Conservation (phyloP, 2,113 vertebrate genomes). For the Platysteira castanea region DNA sequence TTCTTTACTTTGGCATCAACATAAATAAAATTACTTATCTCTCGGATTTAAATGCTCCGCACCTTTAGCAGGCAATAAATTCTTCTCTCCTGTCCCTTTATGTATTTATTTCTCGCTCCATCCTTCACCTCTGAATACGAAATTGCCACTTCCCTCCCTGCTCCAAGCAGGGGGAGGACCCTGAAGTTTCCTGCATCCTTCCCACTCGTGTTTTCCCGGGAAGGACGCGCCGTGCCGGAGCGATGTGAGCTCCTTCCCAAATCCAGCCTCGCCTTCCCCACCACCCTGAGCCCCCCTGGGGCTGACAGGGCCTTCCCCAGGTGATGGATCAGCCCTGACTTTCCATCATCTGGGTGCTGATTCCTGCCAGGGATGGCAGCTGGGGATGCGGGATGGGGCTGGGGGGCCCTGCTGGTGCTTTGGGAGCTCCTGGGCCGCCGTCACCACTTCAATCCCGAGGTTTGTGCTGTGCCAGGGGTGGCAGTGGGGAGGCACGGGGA, state of each 20-base stretch:
- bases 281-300: rapidly evolving
- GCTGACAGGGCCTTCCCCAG: neutral
- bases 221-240: rapidly evolving
- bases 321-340: constrained; percentile 63
- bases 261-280: neutral
- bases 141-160: neutral
- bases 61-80: constrained; percentile 50
- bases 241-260: rapidly evolving
- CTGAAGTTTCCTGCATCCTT: neutral
- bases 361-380: constrained; percentile 67
- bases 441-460: neutral
- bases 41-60: constrained; percentile 53
- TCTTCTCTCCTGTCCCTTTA: neutral
- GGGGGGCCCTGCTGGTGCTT: neutral
- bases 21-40: constrained; percentile 72
- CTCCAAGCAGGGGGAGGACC: neutral
- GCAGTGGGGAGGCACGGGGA: neutral
- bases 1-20: constrained; percentile 59
- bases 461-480: neutral
- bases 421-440: constrained; percentile 45
- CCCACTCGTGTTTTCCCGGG: rapidly evolving
- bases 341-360: constrained; percentile 69
- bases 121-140: neutral
- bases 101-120: neutral
- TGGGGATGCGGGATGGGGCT: constrained; percentile 34